Evolutionary conservation across 2,888 invertebrate genomes (phyloP).

Genomic region (Sesia apiformis): DNA sequence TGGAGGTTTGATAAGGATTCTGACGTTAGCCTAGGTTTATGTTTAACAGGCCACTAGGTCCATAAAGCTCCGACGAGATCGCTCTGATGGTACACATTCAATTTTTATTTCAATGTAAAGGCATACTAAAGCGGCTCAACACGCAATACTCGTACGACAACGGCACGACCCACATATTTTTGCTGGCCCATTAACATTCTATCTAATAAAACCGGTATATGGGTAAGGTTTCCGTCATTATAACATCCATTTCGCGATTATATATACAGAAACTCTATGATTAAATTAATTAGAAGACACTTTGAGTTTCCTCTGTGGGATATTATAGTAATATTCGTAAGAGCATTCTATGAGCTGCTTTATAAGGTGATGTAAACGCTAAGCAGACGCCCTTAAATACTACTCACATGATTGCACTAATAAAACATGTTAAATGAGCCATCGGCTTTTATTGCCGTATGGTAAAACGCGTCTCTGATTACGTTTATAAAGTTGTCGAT

Average conservation of each 20-base stretch:
- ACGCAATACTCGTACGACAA: constrained; percentile 22
- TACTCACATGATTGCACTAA: too few species aligned
- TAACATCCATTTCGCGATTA: not conserved
- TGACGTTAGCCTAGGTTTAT: too few species aligned
- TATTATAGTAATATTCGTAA: not conserved
- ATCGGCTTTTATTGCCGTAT: too few species aligned
- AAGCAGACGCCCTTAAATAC: too few species aligned
- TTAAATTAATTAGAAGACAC: not conserved
- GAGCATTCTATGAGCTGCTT: not conserved
- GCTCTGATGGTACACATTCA: not conserved
- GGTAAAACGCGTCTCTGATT: too few species aligned
- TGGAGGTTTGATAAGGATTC: too few species aligned
- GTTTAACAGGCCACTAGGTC: too few species aligned
- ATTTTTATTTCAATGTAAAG: not conserved
- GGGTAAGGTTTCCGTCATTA: constrained; percentile 3
- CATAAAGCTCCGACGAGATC: too few species aligned
- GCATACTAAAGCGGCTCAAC: constrained; percentile 1
- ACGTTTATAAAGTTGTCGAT: too few species aligned
- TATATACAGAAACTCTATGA: not conserved
- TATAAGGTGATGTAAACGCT: not conserved
- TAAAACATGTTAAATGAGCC: too few species aligned
- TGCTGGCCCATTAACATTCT: constrained; percentile 35
- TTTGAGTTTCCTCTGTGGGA: not conserved
- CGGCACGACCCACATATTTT: constrained; percentile 33
- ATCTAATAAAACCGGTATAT: constrained; percentile 29